phyloP scores from a whole-genome alignment of 2,888 invertebrate species.

The Octonoba sinensis region DNA sequence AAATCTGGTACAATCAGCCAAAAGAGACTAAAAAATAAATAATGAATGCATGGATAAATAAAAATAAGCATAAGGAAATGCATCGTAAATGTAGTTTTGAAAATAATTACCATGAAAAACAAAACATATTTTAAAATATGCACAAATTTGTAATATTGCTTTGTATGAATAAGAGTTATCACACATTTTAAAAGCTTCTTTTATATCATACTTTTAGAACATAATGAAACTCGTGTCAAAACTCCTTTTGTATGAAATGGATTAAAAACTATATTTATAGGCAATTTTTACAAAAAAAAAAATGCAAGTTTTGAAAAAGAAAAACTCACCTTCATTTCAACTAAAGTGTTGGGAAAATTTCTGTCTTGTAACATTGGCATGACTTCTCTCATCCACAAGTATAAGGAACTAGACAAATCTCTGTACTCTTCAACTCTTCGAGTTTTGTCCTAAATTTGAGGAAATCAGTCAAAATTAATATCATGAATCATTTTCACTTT shows the following conservation, averaged over 20 bases:
- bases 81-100: background rate
- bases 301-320: background rate
- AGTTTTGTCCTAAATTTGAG: constrained; percentile 79
- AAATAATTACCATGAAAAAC: background rate
- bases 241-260: no score
- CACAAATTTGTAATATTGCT: background rate
- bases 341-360: constrained; percentile 90
- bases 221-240: no score
- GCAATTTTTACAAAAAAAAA: no score
- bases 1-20: constrained; percentile 92
- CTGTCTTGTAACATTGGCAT: constrained; percentile 87
- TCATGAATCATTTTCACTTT: no score
- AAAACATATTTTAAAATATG: background rate
- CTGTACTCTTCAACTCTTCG: constrained; percentile 91
- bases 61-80: constrained; percentile 4
- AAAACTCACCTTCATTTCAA: constrained; percentile 88
- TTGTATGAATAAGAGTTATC: no score
- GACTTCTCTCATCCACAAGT: constrained; percentile 93
- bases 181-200: no score
- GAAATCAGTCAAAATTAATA: background rate
- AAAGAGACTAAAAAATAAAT: constrained; percentile 73
- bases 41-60: no score
- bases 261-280: no score
- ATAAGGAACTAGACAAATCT: constrained; percentile 86
- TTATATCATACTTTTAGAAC: no score